A percentile compares a stretch with the other conserved stretches of the same genome.
phyloP scores from a whole-genome alignment of 2,888 invertebrate genomes.

The Phyllotreta cruciferae region DNA sequence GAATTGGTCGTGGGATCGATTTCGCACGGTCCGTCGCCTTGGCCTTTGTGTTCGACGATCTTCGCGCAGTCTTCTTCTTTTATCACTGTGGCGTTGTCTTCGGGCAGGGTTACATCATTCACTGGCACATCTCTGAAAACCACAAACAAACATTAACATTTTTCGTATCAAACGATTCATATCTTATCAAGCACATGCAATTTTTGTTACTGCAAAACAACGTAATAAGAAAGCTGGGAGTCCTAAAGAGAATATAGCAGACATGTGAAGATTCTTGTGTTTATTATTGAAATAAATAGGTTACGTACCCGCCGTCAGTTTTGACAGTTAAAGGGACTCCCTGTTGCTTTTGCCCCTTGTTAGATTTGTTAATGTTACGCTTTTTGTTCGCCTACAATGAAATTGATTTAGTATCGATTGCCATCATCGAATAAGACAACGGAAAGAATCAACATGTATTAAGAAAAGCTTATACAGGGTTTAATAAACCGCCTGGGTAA shows the following conservation, averaged over 20 bases:
- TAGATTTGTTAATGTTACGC: constrained; percentile 55
- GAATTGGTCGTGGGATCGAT: constrained; percentile 24
- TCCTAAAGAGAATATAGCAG: constrained; percentile 1
- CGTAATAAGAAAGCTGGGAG: constrained; percentile 1
- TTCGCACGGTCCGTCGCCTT: constrained; percentile 56
- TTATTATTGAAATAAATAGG: constrained; percentile 16
- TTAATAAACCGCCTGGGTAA: neutral
- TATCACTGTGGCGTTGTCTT: constrained; percentile 45
- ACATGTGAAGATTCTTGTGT: neutral
- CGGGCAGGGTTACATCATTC: constrained; percentile 53
- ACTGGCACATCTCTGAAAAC: constrained; percentile 56
- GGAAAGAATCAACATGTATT: too few species aligned
- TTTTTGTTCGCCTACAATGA: constrained; percentile 54
- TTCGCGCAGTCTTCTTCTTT: constrained; percentile 52
- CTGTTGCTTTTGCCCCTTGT: constrained; percentile 50
- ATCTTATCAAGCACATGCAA: too few species aligned
- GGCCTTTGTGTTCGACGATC: constrained; percentile 55
- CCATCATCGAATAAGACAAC: neutral
- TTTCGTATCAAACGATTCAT: neutral
- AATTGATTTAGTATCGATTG: constrained; percentile 18
- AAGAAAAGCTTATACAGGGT: neutral
- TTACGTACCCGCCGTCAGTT: constrained; percentile 57
- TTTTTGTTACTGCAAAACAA: neutral
- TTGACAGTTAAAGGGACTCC: constrained; percentile 55
- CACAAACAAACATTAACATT: neutral